A percentile compares a stretch with the other conserved stretches of the same genome.
phyloP scores from a whole-genome alignment of 2,888 invertebrate genomes.

The Erebia ligea region DNA sequence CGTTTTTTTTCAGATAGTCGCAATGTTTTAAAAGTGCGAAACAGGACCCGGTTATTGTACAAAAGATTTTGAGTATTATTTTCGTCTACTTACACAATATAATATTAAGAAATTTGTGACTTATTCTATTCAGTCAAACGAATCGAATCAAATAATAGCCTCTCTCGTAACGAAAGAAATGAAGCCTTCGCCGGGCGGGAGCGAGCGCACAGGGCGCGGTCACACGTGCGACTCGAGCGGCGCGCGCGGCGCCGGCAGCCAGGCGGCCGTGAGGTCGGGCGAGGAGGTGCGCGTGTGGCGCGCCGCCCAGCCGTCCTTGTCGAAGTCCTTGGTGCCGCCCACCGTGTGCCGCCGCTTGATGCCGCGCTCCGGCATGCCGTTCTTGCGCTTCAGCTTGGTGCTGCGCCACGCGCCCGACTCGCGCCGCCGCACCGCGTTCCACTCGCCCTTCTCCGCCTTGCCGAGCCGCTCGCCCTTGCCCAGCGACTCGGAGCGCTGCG shows the following conservation, averaged over 20 bases:
- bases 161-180: slow-evolving; percentile 67
- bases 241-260: slow-evolving; percentile 49
- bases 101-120: slow-evolving; percentile 72
- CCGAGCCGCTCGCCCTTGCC: slow-evolving; percentile 67
- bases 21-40: slow-evolving; percentile 46
- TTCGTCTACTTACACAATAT: slow-evolving; percentile 57
- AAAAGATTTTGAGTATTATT: slow-evolving; percentile 69
- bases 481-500: slow-evolving; percentile 59
- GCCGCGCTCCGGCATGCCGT: slow-evolving; percentile 90
- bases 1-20: slow-evolving; percentile 47
- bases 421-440: slow-evolving; percentile 86
- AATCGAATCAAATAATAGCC: slow-evolving; percentile 80
- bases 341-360: slow-evolving; percentile 96
- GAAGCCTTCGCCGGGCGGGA: slow-evolving; percentile 42
- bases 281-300: slow-evolving; percentile 84
- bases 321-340: slow-evolving; percentile 94
- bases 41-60: slow-evolving; percentile 50
- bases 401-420: slow-evolving; percentile 81
- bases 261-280: slow-evolving; percentile 78
- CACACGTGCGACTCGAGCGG: slow-evolving; percentile 58
- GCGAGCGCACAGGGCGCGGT: slow-evolving; percentile 7
- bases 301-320: slow-evolving; percentile 84
- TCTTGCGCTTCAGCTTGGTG: slow-evolving; percentile 88
- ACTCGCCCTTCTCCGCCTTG: slow-evolving; percentile 88
- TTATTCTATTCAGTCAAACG: slow-evolving; percentile 82